A percentile compares a stretch with the other conserved stretches of the same genome.
phyloP scores from a whole-genome alignment of 2,797 vertebrate genomes.

The Helicolenus hilgendorfi region DNA sequence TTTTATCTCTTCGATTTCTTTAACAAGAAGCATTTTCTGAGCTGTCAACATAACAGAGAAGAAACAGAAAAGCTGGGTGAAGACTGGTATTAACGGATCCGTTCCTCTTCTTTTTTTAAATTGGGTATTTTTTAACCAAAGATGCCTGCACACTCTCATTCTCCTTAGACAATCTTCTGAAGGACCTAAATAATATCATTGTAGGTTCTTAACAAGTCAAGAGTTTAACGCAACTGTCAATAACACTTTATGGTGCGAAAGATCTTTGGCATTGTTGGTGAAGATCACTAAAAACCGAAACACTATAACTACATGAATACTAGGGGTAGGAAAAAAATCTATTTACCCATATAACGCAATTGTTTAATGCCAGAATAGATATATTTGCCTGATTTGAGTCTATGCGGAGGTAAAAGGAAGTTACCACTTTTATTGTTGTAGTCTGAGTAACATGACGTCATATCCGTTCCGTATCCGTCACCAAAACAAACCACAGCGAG shows the following conservation, averaged over 20 bases:
- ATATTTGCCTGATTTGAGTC: too few species aligned
- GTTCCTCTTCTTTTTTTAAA: neutral
- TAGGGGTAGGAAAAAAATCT: too few species aligned
- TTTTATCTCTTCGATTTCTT: conserved; percentile 5
- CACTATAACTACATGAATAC: neutral
- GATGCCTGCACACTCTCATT: neutral
- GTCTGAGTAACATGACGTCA: too few species aligned
- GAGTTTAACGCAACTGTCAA: too few species aligned
- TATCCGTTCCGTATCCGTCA: too few species aligned
- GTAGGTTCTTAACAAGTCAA: neutral
- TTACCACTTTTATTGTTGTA: too few species aligned
- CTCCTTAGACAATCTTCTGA: neutral
- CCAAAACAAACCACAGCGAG: too few species aligned
- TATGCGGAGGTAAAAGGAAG: too few species aligned
- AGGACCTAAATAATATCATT: neutral
- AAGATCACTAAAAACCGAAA: neutral
- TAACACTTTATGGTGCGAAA: neutral
- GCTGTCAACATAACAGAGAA: conserved; percentile 9
- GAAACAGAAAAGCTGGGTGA: conserved; percentile 14
- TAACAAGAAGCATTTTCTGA: conserved; percentile 1
- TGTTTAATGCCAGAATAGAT: too few species aligned
- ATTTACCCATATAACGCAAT: too few species aligned
- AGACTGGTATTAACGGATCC: conserved; percentile 9
- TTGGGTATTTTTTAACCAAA: neutral
- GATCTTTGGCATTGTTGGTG: too few species aligned